Percentiles rank a stretch among this genome's conserved stretches.
These are phyloP conservation scores for Molanna angustata DNA, from an alignment of 2,888 invertebrate genomes.

Conservation along the genomic window DNA sequence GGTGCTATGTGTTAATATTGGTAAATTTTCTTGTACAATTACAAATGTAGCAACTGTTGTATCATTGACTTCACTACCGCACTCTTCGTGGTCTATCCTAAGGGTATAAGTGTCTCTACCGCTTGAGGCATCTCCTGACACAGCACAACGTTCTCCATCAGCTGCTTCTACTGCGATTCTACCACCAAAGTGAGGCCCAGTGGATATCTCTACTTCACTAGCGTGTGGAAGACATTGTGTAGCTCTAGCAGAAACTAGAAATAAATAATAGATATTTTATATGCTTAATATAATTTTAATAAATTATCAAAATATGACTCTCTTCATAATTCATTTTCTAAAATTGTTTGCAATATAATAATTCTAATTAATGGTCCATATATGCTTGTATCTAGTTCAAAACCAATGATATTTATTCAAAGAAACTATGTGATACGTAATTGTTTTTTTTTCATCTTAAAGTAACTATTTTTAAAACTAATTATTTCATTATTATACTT, in stretches of 20 bases:
- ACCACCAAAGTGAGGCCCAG: conserved; percentile 78
- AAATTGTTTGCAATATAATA: too few species aligned
- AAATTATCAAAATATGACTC: too few species aligned
- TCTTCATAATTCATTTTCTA: too few species aligned
- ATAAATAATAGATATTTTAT: too few species aligned
- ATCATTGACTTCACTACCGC: conserved; percentile 72
- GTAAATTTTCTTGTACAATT: conserved; percentile 78
- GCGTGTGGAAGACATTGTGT: conserved; percentile 77
- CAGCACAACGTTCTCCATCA: conserved; percentile 68
- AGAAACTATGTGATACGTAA: too few species aligned
- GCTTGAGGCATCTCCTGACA: conserved; percentile 72
- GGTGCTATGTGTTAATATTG: conserved; percentile 79
- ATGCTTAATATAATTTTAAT: too few species aligned
- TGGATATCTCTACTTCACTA: conserved; percentile 79
- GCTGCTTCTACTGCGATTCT: conserved; percentile 72
- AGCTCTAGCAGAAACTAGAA: conserved; percentile 75
- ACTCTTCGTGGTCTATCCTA: conserved; percentile 69
- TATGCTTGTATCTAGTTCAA: too few species aligned
- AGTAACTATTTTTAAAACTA: too few species aligned
- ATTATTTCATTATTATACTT: too few species aligned
- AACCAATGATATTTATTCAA: too few species aligned
- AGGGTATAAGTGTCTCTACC: conserved; percentile 71
- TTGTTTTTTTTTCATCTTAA: too few species aligned
- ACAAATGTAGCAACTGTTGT: conserved; percentile 80
- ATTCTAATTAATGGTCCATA: too few species aligned